These are phyloP conservation scores for Scaptomyza tumidula DNA, from an alignment of 2,888 invertebrate genomes.

Conservation along the genomic window DNA sequence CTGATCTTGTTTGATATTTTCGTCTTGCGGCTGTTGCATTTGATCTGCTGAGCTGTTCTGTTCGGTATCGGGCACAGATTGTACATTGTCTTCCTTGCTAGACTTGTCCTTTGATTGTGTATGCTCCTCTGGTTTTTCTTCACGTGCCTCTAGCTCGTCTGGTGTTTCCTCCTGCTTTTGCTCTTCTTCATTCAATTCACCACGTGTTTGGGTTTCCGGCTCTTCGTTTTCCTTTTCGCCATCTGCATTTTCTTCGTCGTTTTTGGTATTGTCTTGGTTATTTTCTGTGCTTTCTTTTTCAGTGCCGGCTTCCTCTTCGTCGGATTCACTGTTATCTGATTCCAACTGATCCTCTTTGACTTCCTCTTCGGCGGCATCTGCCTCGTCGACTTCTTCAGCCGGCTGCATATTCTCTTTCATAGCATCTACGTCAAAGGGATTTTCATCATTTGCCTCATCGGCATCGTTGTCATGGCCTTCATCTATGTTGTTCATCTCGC, in stretches of 20 bases:
- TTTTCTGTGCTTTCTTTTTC: conserved; percentile 74
- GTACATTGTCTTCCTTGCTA: conserved; percentile 83
- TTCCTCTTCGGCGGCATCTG: conserved; percentile 85
- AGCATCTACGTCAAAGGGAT: conserved; percentile 93
- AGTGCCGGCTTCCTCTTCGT: conserved; percentile 81
- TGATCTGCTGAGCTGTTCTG: conserved; percentile 83
- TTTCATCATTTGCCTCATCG: conserved; percentile 87
- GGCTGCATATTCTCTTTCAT: conserved; percentile 87
- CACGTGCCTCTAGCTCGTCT: conserved; percentile 84
- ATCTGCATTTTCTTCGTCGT: conserved; percentile 85
- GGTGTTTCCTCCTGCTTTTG: conserved; percentile 87
- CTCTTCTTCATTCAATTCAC: conserved; percentile 71
- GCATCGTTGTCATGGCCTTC: conserved; percentile 88
- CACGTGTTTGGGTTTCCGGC: conserved; percentile 85
- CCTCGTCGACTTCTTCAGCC: conserved; percentile 78
- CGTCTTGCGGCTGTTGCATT: conserved; percentile 83
- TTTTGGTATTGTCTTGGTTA: conserved; percentile 81
- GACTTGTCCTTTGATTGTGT: conserved; percentile 83
- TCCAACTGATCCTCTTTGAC: conserved; percentile 85
- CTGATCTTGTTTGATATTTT: conserved; percentile 84
- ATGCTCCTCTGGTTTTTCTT: conserved; percentile 83
- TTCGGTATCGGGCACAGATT: conserved; percentile 82
- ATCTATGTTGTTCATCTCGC: conserved; percentile 93
- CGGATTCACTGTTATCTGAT: conserved; percentile 86
- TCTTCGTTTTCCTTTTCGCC: conserved; percentile 85